These are phyloP conservation scores for Harpagoxenus sublaevis DNA, from an alignment of 2,888 invertebrate genomes.

Conservation along the genomic window DNA sequence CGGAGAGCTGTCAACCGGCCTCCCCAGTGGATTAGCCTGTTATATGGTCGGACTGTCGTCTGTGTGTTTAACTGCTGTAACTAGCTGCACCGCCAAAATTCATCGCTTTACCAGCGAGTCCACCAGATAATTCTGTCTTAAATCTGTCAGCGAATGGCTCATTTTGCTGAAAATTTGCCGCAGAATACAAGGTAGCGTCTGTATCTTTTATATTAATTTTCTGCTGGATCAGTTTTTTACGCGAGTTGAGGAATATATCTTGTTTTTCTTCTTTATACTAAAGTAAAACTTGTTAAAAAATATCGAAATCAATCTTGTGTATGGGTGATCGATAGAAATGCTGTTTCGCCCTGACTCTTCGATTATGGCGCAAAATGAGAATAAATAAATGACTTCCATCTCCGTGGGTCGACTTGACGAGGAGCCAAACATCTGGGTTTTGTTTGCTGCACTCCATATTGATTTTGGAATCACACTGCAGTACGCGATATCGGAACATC, in stretches of 20 bases:
- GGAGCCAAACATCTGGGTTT: slow-evolving; percentile 51
- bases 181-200: not conserved
- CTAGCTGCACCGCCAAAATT: slow-evolving; percentile 9
- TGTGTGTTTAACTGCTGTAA: slow-evolving; percentile 27
- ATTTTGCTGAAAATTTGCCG: not conserved
- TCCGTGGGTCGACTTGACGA: slow-evolving; percentile 34
- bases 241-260: not conserved
- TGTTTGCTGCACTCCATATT: slow-evolving; percentile 45
- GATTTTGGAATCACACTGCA: slow-evolving; percentile 41
- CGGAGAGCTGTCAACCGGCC: not conserved
- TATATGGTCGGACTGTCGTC: slow-evolving; percentile 14
- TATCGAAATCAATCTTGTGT: not conserved
- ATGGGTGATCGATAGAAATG: not conserved
- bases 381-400: slow-evolving; percentile 49
- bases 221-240: not conserved
- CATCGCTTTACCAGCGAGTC: not conserved
- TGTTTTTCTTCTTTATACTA: not conserved
- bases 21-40: slow-evolving; percentile 32
- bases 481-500: slow-evolving; percentile 14
- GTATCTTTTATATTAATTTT: not conserved
- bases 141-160: not conserved
- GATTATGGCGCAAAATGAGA: slow-evolving; percentile 11
- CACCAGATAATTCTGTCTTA: not conserved
- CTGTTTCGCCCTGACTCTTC: slow-evolving; percentile 1
- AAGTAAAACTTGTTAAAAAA: not conserved